Base-by-base conservation (phyloP, 2,113 vertebrate species). In the Hyla sarda region DNA sequence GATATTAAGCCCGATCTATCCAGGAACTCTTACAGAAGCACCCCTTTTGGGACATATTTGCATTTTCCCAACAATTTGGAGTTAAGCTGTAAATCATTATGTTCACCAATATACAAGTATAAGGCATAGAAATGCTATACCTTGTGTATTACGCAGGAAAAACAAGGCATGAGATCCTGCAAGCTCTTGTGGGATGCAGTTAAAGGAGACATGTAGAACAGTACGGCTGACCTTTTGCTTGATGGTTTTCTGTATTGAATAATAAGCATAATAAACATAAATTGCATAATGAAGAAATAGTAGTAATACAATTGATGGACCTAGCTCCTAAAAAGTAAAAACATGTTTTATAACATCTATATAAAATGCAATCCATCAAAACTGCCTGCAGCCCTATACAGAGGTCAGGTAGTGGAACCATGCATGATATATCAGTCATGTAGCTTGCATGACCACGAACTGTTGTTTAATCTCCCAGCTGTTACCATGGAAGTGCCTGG, bases 141-240 rank as follows among this genome's bases (percentile, higher is more conserved):
- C 97, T 88, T 93, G 92, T 6, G 90, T 92, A 50, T 93, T 96
- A 89, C 96, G 93, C 74, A 97, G 89, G 82, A 99, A 98, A 92
- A 92, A 98, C 4, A 98, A 90, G 17, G 92, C 86, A 0, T 67
- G 90, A 52, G 89, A 91, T 79, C 95, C 92, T 30, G 92, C n/a
- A 89, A 95, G 96, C 67, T 90, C 94, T 89, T 95, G 87, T 0
- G 95, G 94, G 72, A 96, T 89, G 16, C 91, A 82, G 47, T 95
- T 88, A 3, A 95, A 84, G 19, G 91, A 86, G n/a, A 95, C 89
- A 0, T 91, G 90, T 47, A 99, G 93, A 88, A 92, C 90, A 2
- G 88, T 75, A 47, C 89, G 91, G 47, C 95, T 93, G 50, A 93
- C 88, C 0, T 91, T 85, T 47, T 86, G 88, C 23, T 92, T 87